A percentile compares a stretch with the other conserved stretches of the same genome.
These are phyloP conservation scores for Staurois parvus DNA, from an alignment of 2,797 vertebrate species.

Conservation along the genomic window DNA sequence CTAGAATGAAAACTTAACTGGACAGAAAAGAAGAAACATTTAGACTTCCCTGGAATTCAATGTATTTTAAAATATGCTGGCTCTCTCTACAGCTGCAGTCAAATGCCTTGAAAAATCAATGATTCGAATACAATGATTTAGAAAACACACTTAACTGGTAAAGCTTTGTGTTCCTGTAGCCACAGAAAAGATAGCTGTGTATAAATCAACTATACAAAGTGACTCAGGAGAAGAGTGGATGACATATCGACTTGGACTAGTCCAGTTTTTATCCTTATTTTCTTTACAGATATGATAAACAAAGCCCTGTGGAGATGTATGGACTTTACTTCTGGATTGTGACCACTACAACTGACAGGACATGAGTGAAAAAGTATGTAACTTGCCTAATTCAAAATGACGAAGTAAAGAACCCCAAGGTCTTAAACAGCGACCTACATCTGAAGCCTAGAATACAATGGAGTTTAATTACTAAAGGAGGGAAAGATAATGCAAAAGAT, in stretches of 20 bases:
- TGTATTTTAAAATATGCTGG: neutral
- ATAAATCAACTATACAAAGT: neutral
- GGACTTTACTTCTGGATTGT: too few species aligned
- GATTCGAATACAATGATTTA: neutral
- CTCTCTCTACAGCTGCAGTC: neutral
- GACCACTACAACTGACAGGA: too few species aligned
- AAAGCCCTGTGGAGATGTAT: too few species aligned
- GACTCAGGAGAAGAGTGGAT: neutral
- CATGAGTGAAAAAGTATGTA: neutral
- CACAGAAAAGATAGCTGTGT: neutral
- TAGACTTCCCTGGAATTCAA: neutral
- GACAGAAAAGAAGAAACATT: slow-evolving; percentile 23
- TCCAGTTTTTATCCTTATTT: neutral
- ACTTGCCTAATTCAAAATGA: too few species aligned
- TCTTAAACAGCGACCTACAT: neutral
- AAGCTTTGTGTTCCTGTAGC: neutral
- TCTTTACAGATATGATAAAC: neutral
- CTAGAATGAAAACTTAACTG: slow-evolving; percentile 9
- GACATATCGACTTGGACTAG: neutral
- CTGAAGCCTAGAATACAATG: neutral
- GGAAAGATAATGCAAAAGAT: neutral
- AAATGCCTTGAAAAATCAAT: neutral
- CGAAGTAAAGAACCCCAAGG: neutral
- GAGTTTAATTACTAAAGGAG: neutral
- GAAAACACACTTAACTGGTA: neutral